Base-by-base conservation (phyloP, 2,797 vertebrate genomes). In the Novumbra hubbsi region DNA sequence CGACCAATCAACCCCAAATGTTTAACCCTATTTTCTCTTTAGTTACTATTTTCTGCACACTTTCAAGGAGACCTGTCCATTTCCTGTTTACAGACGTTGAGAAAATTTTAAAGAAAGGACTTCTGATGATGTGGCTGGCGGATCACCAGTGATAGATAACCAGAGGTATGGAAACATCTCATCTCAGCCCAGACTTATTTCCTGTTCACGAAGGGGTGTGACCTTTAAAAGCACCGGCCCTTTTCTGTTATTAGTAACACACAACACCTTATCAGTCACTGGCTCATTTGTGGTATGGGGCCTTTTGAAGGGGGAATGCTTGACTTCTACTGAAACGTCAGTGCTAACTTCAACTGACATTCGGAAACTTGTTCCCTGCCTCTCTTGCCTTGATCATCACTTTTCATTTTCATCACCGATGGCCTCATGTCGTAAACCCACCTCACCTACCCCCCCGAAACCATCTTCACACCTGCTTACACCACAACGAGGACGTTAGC, bases 401-500 rank as follows among this genome's bases (percentile, higher is more conserved):
- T 87, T 87, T 78, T 86, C 73, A 76, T 77, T 83, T 70, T 87
- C 69, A 57, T 85, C 87, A 80, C 81, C 83, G 30, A 63, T 73
- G 83, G 82, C 24, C 83, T 78, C 74, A 60, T 34, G 81, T 57
- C 73, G 68, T 81, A 85, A 82, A 78, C 79, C n/a, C 74, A 17
- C 4, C 9, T 30, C 64, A 49, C 32, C 72, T 3, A 4, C 48
- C 11, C 52, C 67, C 62, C 7, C 71, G 50, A 70, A 84, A 83
- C 73, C 71, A 80, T 83, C 78, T 85, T 87, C 83, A 92, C 93
- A 96, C 94, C 91, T 93, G 92, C 89, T 90, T 77, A 92, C 83
- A 92, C 90, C 94, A 93, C 91, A 84, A 91, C 92, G 90, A 90
- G 91, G 91, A 93, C 80, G 87, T 92, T 95, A 90, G 83, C 86